A percentile compares a stretch with the other conserved stretches of the same genome.
These are phyloP conservation scores for Heliconius melpomene DNA, from an alignment of 1,140 invertebrate species.

Conservation along the genomic window DNA sequence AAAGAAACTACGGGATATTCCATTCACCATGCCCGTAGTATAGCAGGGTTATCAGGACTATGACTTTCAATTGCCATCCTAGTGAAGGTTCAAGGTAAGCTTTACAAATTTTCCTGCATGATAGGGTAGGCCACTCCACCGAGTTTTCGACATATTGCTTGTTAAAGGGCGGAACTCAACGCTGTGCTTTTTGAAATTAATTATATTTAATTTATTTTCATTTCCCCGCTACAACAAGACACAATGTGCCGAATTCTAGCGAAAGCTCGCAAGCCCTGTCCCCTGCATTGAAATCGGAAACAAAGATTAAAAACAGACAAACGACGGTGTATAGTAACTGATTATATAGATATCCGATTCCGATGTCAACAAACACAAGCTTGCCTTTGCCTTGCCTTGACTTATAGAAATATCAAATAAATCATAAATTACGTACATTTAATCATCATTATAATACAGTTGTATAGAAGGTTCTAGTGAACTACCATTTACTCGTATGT, in stretches of 20 bases:
- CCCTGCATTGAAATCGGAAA: no score
- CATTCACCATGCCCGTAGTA: no score
- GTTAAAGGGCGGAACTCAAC: background rate
- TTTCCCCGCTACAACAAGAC: no score
- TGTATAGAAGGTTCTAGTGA: background rate
- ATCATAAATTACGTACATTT: background rate
- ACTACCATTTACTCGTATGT: background rate
- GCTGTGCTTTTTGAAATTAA: background rate
- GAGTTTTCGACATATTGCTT: background rate
- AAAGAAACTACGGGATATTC: no score
- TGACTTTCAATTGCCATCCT: background rate
- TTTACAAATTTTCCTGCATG: background rate
- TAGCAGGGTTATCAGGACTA: no score
- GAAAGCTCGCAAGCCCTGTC: no score
- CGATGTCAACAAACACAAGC: background rate
- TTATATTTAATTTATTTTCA: no score
- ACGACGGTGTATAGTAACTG: background rate
- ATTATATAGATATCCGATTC: background rate
- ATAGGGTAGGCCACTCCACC: background rate
- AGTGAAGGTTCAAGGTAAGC: background rate
- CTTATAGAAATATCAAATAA: conserved; percentile 11
- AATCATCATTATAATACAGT: background rate
- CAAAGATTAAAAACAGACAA: background rate
- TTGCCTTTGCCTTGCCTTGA: background rate
- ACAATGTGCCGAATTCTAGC: no score